phyloP scores from a whole-genome alignment of 2,888 invertebrate species.

The Myathropa florea region DNA sequence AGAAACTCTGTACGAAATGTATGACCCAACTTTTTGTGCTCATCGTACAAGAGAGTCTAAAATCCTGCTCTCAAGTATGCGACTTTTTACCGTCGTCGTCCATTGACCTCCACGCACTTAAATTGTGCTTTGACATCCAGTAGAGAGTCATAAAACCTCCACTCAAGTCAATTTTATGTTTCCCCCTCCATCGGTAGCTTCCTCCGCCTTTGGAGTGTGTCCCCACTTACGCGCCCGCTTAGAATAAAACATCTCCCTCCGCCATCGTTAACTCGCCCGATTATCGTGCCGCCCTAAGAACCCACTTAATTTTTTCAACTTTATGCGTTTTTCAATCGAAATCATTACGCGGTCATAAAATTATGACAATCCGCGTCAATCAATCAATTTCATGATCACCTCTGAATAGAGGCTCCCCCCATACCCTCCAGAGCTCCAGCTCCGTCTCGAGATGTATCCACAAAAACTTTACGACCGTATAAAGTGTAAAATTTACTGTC shows the following conservation, averaged over 20 bases:
- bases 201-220: neutral
- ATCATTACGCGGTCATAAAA: slow-evolving; percentile 59
- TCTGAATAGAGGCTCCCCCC: neutral
- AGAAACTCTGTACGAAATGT: no score
- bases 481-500: slow-evolving; percentile 66
- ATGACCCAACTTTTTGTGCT: no score
- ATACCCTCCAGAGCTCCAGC: neutral
- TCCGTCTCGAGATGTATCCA: neutral
- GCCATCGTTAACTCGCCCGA: neutral
- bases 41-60: no score
- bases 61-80: no score
- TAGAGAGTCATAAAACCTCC: neutral
- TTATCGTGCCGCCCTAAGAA: neutral
- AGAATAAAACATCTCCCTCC: neutral
- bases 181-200: neutral
- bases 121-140: neutral
- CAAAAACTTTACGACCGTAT: slow-evolving; percentile 65
- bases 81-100: neutral
- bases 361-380: slow-evolving; percentile 67
- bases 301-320: slow-evolving; percentile 46
- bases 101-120: neutral
- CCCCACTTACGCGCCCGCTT: neutral
- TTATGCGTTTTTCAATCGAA: slow-evolving; percentile 56
- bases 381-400: slow-evolving; percentile 60
- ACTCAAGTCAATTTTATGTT: neutral